Evolutionary conservation across 1,140 invertebrate genomes (phyloP).

Genomic region (Drosophila varians): DNA sequence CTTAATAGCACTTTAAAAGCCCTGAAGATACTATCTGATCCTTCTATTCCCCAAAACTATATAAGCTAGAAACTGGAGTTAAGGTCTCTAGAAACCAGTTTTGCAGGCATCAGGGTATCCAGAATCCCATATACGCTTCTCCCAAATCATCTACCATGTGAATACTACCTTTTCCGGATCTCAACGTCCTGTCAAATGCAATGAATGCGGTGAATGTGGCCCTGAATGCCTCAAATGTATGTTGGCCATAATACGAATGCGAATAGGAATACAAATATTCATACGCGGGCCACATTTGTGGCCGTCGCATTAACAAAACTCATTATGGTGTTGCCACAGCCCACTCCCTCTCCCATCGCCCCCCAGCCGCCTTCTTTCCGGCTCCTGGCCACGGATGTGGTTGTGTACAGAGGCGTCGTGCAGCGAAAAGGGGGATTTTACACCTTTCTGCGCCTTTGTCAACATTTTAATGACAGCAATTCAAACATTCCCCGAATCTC

Average conservation of each 20-base stretch:
- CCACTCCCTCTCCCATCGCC: neutral
- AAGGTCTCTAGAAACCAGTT: too few species aligned
- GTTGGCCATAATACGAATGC: conserved; percentile 15
- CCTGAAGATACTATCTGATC: too few species aligned
- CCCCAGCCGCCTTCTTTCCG: neutral
- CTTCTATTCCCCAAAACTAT: too few species aligned
- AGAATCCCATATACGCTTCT: neutral
- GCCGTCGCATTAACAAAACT: conserved; percentile 69
- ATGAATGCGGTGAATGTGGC: neutral
- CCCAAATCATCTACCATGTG: too few species aligned
- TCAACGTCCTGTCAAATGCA: conserved; percentile 34
- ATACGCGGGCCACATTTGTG: conserved; percentile 57
- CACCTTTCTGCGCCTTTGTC: conserved; percentile 80
- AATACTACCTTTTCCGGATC: conserved; percentile 18
- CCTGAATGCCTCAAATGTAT: conserved; percentile 3
- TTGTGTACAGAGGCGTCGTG: conserved; percentile 3
- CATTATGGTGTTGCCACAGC: conserved; percentile 44
- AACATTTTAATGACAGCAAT: conserved; percentile 83
- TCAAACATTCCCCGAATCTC: conserved; percentile 58
- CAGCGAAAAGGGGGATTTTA: conserved; percentile 49
- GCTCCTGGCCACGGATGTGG: neutral
- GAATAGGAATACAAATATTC: conserved; percentile 31
- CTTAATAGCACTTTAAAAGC: too few species aligned
- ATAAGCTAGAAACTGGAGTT: too few species aligned
- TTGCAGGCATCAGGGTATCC: neutral